Base-by-base conservation (phyloP, 2,797 vertebrate genomes). In the Apogon talboti region DNA sequence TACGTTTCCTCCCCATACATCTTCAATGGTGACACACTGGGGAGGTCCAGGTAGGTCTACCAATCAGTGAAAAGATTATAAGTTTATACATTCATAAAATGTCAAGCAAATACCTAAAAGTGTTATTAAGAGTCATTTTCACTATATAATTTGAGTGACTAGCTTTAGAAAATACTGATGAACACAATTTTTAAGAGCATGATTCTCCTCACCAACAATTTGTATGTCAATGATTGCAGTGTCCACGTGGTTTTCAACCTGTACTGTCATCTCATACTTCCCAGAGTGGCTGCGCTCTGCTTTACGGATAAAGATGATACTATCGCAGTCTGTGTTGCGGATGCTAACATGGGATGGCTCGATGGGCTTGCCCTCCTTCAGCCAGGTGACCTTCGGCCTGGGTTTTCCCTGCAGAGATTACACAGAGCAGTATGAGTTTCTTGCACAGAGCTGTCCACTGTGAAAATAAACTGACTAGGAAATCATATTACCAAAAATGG, bases 241-340 rank as follows among this genome's bases (percentile, higher is more conserved):
- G 83, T 98, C 98, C 74, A 77, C 38, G 2, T 94, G 79, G 68
- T 96, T 98, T 44, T 99, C 98, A 90, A 99, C 98, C 89, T 97
- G 93, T 67, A 99, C 97, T 10, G 78, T 89, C 93, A 99, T 92
- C 24, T 98, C 91, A 1, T 99, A 99, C 83, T 96, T 96, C 42
- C 98, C 98, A 5, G 98, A 99, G 87, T 99, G 97, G 28, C 90
- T 94, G 43, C 96, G 94, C 37, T 98, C 98, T 3, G 97, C 96
- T 86, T 98, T 99, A 42, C 98, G 93, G 73, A 99, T 99, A 86
- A 99, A 99, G 81, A 99, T 94, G 86, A 99, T 99, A 28, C 96
- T 98, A 69, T 99, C 98, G 0, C 94, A 95, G 60, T 99, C 98
- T 1, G 95, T 96, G 92, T 97, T 99, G 33, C 98, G 97, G 74